Conservation (phyloP, 2,888 invertebrate genomes). For the Phaedon cochleariae region DNA sequence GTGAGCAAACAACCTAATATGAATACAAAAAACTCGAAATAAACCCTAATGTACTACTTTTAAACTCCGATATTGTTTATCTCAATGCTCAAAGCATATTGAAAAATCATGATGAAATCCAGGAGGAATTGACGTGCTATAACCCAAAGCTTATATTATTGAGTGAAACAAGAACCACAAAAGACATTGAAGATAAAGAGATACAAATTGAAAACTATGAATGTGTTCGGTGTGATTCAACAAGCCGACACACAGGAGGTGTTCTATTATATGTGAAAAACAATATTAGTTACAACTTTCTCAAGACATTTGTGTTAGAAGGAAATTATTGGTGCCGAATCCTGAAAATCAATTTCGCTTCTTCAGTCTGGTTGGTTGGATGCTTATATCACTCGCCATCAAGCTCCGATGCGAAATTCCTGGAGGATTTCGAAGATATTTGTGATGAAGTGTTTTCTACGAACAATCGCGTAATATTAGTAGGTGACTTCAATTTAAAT, state of each 20-base stretch:
- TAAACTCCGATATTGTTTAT: too few relatives aligned
- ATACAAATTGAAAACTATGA: neutral
- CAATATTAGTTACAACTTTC: neutral
- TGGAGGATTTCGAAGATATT: too few relatives aligned
- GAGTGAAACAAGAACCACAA: neutral
- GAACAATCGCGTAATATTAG: too few relatives aligned
- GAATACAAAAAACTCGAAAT: too few relatives aligned
- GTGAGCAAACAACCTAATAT: slow-evolving; percentile 12
- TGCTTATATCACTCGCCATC: neutral
- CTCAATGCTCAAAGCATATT: too few relatives aligned
- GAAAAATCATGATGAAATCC: neutral
- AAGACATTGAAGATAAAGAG: neutral
- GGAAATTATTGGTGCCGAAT: neutral
- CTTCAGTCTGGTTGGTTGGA: neutral
- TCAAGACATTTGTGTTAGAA: neutral
- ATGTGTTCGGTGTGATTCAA: neutral
- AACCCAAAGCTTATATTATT: neutral
- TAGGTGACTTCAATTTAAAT: too few relatives aligned
- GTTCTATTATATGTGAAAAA: neutral
- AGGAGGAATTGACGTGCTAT: neutral
- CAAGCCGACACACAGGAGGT: neutral
- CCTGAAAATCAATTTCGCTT: neutral
- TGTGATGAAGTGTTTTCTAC: too few relatives aligned
- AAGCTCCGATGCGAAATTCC: too few relatives aligned
- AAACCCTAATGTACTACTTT: neutral